Conservation (phyloP, 2,888 invertebrate genomes). For the Himalopsyche japonica region DNA sequence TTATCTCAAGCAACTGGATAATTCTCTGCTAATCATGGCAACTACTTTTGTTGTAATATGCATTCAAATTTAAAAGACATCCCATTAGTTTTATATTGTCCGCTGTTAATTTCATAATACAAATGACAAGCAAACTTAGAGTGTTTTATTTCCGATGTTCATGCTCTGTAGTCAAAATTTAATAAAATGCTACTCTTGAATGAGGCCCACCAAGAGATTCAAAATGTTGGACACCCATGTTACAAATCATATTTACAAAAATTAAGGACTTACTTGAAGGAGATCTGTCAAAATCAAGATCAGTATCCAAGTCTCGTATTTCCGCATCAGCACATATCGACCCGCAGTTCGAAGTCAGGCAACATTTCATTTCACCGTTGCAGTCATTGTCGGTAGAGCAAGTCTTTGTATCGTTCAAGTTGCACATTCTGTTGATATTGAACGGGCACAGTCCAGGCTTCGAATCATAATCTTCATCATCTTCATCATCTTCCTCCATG, state of each 20-base stretch:
- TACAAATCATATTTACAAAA: too few species aligned
- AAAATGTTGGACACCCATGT: not conserved
- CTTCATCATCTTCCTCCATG: slow-evolving; percentile 43
- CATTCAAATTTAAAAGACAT: too few species aligned
- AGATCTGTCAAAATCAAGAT: slow-evolving; percentile 59
- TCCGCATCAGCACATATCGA: slow-evolving; percentile 55
- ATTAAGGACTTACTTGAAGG: slow-evolving; percentile 59
- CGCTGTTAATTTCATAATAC: too few species aligned
- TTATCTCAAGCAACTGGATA: too few species aligned
- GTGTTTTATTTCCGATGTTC: too few species aligned
- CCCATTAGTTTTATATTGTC: too few species aligned
- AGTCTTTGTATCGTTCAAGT: slow-evolving; percentile 48
- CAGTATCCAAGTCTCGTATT: slow-evolving; percentile 56
- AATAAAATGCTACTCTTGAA: too few species aligned
- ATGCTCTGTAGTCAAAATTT: not conserved
- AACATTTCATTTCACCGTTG: slow-evolving; percentile 52
- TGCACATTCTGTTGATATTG: slow-evolving; percentile 54
- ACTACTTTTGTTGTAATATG: too few species aligned
- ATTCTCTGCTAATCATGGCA: too few species aligned
- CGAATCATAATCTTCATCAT: slow-evolving; percentile 51
- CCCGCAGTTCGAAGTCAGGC: slow-evolving; percentile 52
- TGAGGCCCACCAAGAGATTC: not conserved
- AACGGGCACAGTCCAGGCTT: slow-evolving; percentile 56
- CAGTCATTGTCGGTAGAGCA: slow-evolving; percentile 53
- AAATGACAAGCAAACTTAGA: too few species aligned